Percentiles rank a stretch among this genome's conserved stretches.
These are phyloP conservation scores for Ivindomyrus marchei DNA, from an alignment of 2,113 vertebrate species.

Conservation along the genomic window DNA sequence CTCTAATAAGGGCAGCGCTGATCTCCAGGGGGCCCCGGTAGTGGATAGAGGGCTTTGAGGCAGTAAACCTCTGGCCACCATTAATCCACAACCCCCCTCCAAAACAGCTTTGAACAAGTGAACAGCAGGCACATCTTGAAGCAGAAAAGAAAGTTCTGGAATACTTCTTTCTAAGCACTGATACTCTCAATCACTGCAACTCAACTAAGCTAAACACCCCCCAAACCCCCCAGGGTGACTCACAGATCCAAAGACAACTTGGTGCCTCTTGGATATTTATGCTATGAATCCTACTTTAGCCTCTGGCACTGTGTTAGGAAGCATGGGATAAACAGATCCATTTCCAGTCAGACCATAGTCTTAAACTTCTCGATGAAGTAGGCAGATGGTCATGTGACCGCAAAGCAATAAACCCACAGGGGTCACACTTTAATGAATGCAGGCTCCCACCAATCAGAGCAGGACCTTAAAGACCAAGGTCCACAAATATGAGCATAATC, in stretches of 20 bases:
- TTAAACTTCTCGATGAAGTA: not conserved
- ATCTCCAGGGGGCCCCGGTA: not conserved
- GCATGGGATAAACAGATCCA: not conserved
- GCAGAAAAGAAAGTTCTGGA: not conserved
- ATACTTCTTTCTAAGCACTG: not conserved
- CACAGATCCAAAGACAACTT: conserved; percentile 1
- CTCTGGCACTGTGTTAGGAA: not conserved
- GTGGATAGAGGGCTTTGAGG: not conserved
- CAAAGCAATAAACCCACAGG: not conserved
- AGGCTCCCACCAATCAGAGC: not conserved
- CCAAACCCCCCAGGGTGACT: not conserved
- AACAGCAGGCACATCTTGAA: not conserved
- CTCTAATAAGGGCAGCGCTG: not conserved
- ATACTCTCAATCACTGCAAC: not conserved
- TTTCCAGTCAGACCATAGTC: conserved; percentile 5
- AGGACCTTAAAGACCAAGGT: not conserved
- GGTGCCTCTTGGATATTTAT: not conserved
- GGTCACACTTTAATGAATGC: conserved; percentile 13
- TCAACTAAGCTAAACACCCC: not conserved
- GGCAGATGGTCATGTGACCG: not conserved
- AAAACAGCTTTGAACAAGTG: not conserved
- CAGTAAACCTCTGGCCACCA: not conserved
- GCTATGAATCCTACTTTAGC: conserved; percentile 9
- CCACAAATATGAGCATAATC: not conserved
- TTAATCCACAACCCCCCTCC: not conserved